Percentiles rank a stretch among this genome's conserved stretches.
These are phyloP conservation scores for Lepas anatifera DNA, from an alignment of 2,888 invertebrate species.

Conservation along the genomic window DNA sequence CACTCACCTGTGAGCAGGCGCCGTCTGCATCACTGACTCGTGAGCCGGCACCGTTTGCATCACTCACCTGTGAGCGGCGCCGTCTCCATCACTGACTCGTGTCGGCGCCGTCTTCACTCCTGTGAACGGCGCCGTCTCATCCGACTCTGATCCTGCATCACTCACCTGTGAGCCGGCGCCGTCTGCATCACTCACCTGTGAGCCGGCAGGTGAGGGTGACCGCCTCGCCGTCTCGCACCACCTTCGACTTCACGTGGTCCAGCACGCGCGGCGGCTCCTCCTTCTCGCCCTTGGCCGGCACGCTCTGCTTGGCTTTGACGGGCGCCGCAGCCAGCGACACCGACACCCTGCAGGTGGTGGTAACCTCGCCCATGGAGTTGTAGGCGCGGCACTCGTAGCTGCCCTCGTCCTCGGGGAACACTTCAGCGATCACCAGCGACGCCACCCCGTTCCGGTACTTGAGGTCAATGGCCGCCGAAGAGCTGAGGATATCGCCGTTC, in stretches of 20 bases:
- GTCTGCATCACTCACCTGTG: neutral
- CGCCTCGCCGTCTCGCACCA: constrained; percentile 76
- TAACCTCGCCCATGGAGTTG: constrained; percentile 75
- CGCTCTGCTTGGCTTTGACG: constrained; percentile 20
- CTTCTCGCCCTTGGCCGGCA: constrained; percentile 35
- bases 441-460: constrained; percentile 86
- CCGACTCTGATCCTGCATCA: no score
- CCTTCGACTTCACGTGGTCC: constrained; percentile 66
- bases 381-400: constrained; percentile 73
- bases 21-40: neutral
- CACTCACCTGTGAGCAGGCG: no score
- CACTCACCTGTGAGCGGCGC: no score
- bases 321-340: no score
- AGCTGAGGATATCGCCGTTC: constrained; percentile 57
- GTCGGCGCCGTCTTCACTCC: no score
- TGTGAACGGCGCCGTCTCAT: no score
- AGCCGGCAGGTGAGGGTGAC: constrained; percentile 64
- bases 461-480: constrained; percentile 73
- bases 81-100: constrained; percentile 34
- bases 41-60: neutral
- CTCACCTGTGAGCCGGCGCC: neutral
- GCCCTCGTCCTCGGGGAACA: constrained; percentile 90
- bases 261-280: constrained; percentile 72
- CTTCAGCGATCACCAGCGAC: constrained; percentile 74
- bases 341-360: constrained; percentile 69